These are phyloP conservation scores for Heliocidaris erythrogramma DNA, from an alignment of 35 echinoderm and acorn worm species.

Conservation along the genomic window DNA sequence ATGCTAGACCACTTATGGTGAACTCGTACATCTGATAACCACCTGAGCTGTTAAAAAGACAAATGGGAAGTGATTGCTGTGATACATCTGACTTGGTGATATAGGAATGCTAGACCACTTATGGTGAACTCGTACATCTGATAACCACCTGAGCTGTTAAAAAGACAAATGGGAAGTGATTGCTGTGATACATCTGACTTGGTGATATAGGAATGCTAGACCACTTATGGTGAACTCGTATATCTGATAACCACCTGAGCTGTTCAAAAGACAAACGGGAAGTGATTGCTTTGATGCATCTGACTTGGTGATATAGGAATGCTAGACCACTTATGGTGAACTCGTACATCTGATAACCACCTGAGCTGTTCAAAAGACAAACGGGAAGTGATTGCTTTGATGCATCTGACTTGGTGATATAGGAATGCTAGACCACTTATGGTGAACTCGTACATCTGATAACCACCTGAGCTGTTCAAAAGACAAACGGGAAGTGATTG, in stretches of 20 bases:
- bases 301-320: constrained; percentile 90
- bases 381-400: constrained; percentile 75
- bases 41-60: constrained; percentile 19
- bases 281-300: constrained; percentile 86
- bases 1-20: constrained; percentile 63
- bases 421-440: constrained; percentile 77
- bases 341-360: constrained; percentile 80
- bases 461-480: constrained; percentile 50
- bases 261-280: constrained; percentile 59
- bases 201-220: no score
- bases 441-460: constrained; percentile 75
- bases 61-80: constrained; percentile 70
- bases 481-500: constrained; percentile 30
- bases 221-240: constrained; percentile 17
- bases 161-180: constrained; percentile 31
- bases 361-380: constrained; percentile 21
- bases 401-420: constrained; percentile 89
- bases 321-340: constrained; percentile 64
- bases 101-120: constrained; percentile 76
- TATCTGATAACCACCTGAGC: constrained; percentile 73
- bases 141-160: constrained; percentile 58
- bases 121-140: constrained; percentile 77
- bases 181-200: not conserved
- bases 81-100: constrained; percentile 89
- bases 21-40: constrained; percentile 84